Conservation (phyloP, 2,113 vertebrate genomes). For the Saccopteryx bilineata region DNA sequence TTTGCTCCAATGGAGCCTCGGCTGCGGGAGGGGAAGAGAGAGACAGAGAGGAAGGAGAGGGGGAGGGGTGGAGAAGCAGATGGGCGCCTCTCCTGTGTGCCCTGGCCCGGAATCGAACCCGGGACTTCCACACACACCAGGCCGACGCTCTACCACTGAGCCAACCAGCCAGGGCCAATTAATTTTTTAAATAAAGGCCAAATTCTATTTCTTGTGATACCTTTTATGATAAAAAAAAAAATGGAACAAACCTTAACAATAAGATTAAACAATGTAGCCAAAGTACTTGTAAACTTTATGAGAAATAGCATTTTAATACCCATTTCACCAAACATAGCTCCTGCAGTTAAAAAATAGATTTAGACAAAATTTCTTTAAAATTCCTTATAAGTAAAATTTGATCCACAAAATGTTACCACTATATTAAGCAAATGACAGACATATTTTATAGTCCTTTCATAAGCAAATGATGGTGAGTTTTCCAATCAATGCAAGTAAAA, state of each 20-base stretch:
- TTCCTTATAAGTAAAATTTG: conserved; percentile 35
- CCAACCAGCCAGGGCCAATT: neutral
- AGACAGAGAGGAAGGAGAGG: too few species aligned
- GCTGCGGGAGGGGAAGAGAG: too few species aligned
- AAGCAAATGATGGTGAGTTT: conserved; percentile 14
- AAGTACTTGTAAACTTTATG: conserved; percentile 12
- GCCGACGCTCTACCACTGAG: too few species aligned
- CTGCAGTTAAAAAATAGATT: conserved; percentile 21
- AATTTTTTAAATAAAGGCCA: conserved; percentile 34
- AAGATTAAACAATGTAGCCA: neutral
- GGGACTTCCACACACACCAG: too few species aligned
- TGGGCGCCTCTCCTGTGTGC: too few species aligned
- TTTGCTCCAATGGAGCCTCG: too few species aligned
- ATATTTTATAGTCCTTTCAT: conserved; percentile 10
- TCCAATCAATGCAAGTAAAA: conserved; percentile 34
- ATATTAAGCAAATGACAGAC: neutral
- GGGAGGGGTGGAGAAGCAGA: too few species aligned
- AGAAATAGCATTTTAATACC: conserved; percentile 13
- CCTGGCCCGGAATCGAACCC: too few species aligned
- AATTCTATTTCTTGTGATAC: conserved; percentile 1
- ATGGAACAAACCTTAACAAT: neutral
- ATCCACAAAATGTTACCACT: neutral
- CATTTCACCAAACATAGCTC: neutral
- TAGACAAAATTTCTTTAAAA: neutral
- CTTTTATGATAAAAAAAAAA: conserved; percentile 28